Percentiles rank a stretch among this genome's conserved stretches.
Evolutionary conservation across 2,113 vertebrate species (phyloP).

Genomic region (Motacilla tschutschensis): DNA sequence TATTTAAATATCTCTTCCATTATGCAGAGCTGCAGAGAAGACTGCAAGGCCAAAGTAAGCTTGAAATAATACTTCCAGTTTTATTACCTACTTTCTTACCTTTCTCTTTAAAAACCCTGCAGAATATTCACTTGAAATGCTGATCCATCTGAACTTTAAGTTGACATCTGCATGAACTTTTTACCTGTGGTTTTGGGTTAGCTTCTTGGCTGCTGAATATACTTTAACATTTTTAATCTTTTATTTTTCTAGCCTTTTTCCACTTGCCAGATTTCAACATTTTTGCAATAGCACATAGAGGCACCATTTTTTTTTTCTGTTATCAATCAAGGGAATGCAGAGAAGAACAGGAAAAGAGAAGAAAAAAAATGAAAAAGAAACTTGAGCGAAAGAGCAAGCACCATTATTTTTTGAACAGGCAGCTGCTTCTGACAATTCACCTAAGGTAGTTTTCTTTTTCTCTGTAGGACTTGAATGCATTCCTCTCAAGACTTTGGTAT

Average conservation of each 20-base stretch:
- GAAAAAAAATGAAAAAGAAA: background rate
- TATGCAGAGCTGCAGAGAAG: background rate
- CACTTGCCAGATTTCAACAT: background rate
- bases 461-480: background rate
- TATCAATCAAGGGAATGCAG: background rate
- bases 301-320: background rate
- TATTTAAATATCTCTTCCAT: background rate
- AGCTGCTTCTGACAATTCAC: slow-evolving; percentile 14
- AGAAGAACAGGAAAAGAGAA: slow-evolving; percentile 17
- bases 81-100: background rate
- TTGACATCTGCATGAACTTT: slow-evolving; percentile 15
- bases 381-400: background rate
- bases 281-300: background rate
- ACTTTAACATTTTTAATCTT: slow-evolving; percentile 5
- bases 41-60: background rate
- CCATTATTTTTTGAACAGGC: slow-evolving; percentile 36
- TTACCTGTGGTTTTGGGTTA: slow-evolving; percentile 26
- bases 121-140: slow-evolving; percentile 18
- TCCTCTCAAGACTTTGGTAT: slow-evolving; percentile 33
- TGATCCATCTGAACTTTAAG: slow-evolving; percentile 36
- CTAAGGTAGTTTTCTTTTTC: slow-evolving; percentile 29
- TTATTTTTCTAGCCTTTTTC: background rate
- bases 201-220: slow-evolving; percentile 1
- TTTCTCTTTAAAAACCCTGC: background rate
- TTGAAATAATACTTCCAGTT: background rate